A percentile compares a stretch with the other conserved stretches of the same genome.
Conservation (phyloP, 2,113 vertebrate genomes). For the Ceuthmochares aereus region DNA sequence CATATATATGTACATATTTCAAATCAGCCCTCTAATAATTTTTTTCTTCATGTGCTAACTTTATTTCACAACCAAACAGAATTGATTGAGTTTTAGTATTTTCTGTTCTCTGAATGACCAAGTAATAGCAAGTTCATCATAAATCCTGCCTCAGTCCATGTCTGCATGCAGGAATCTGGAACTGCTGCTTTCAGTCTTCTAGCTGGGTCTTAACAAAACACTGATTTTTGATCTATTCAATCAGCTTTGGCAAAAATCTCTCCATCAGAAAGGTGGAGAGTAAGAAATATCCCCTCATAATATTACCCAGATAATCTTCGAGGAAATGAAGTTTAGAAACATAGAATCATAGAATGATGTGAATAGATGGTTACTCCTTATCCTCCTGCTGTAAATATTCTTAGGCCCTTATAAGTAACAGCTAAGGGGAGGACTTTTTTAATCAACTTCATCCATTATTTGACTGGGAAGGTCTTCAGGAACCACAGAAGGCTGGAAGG, state of each 20-base stretch:
- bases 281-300: neutral
- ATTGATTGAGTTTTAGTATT: neutral
- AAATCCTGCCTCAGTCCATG: neutral
- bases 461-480: slow-evolving; percentile 14
- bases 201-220: neutral
- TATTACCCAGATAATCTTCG: neutral
- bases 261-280: neutral
- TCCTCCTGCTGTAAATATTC: neutral
- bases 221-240: neutral
- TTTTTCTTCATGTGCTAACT: neutral
- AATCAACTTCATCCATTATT: neutral
- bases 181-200: neutral
- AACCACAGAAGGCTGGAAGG: neutral
- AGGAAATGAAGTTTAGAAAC: neutral
- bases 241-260: neutral
- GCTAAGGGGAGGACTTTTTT: neutral
- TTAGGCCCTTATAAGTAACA: neutral
- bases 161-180: neutral
- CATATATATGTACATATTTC: neutral
- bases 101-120: neutral
- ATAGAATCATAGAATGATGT: no score
- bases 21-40: neutral
- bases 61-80: neutral
- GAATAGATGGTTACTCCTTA: neutral
- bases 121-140: neutral